phyloP scores from a whole-genome alignment of 2,797 vertebrate genomes.

The Macropus fuliginosus region DNA sequence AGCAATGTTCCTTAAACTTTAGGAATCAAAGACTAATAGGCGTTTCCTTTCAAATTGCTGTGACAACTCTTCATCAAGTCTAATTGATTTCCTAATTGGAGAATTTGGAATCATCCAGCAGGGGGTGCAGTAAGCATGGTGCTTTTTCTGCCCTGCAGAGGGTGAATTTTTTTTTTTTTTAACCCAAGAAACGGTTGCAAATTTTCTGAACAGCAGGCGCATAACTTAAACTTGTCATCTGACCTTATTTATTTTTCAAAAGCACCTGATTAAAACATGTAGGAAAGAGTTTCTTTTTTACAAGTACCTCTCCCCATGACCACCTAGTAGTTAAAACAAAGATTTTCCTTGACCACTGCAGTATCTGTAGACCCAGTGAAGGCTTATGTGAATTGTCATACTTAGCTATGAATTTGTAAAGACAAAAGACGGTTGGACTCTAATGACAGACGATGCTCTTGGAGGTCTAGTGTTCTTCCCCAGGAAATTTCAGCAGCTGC shows the following conservation, averaged over 20 bases:
- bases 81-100: not conserved
- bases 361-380: not conserved
- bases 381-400: not conserved
- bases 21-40: not conserved
- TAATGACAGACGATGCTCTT: not conserved
- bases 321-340: constrained; percentile 1
- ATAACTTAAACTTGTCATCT: not conserved
- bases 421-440: not conserved
- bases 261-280: not conserved
- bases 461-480: not conserved
- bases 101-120: constrained; percentile 55
- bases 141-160: constrained; percentile 7
- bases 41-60: not conserved
- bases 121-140: constrained; percentile 75
- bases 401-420: not conserved
- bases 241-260: constrained; percentile 27
- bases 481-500: not conserved
- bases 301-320: not conserved
- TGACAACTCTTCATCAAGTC: not conserved
- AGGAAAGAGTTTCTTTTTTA: not conserved
- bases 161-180: not conserved
- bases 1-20: not conserved
- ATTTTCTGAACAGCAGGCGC: not conserved
- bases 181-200: not conserved
- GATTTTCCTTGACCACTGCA: not conserved